Conservation (phyloP, 2,797 vertebrate genomes). For the Pogoniulus pusillus region DNA sequence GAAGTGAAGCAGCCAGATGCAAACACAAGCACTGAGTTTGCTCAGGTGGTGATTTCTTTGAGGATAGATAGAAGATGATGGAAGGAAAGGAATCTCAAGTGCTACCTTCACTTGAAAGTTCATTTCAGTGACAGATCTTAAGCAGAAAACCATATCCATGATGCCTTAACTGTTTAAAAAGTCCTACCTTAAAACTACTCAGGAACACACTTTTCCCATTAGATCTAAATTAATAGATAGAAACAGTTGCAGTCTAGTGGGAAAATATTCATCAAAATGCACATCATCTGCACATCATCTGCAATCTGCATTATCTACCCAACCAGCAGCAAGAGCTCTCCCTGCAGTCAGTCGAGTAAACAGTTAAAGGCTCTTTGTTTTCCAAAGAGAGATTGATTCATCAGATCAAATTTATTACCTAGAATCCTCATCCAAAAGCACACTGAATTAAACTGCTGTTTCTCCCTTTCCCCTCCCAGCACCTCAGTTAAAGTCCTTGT, state of each 20-base stretch:
- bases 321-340: constrained; percentile 41
- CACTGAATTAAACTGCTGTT: constrained; percentile 27
- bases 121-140: neutral
- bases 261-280: constrained; percentile 69
- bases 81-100: neutral
- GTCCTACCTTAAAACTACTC: constrained; percentile 36
- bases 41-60: neutral
- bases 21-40: neutral
- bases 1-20: neutral
- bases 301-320: constrained; percentile 61
- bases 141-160: neutral
- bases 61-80: neutral
- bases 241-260: constrained; percentile 66
- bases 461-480: constrained; percentile 9
- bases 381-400: constrained; percentile 60
- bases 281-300: constrained; percentile 68
- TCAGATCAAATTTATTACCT: constrained; percentile 61
- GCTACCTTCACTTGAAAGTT: neutral
- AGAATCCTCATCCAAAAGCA: constrained; percentile 48
- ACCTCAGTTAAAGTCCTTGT: constrained; percentile 17
- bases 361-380: constrained; percentile 71
- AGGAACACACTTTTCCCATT: constrained; percentile 60
- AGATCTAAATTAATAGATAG: constrained; percentile 66
- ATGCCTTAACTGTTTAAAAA: neutral
- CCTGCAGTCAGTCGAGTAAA: constrained; percentile 61